Evolutionary conservation across 2,113 vertebrate species (phyloP), one percentile per base, ranked within the genome.

Genomic region (Scalopus aquaticus): DNA sequence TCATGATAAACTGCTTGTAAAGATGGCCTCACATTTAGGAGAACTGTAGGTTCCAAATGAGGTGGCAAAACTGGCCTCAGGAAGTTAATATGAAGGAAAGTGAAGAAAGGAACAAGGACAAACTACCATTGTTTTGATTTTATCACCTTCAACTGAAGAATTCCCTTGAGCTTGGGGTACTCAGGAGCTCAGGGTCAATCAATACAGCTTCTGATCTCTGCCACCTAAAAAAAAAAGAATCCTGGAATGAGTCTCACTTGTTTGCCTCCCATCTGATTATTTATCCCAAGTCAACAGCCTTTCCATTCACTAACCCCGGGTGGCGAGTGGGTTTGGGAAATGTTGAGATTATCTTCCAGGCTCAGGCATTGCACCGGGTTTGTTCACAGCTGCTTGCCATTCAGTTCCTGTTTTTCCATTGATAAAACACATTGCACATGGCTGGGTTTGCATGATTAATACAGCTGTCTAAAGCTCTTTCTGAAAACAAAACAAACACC

Each of bases 351-450:
- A 98, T 98, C 98, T 98, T 96, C 96, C 81, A 82, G 1, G 96
- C 97, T 97, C 98, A 98, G 98, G 97, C 97, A 39, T 90, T 54
- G 97, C 93, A 20, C 95, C n/a, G 56, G 97, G 97, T 96, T 94
- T 1, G 69, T 92, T 96, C 73, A 96, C 93, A 97, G 97, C 95
- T 78, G 3, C 96, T 95, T 98, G 97, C 97, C 98, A 97, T 97
- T 98, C 97, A 94, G 88, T 96, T 96, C 95, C 97, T 98, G 98
- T 95, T 98, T 96, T 97, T 97, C 97, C 96, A 97, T 97, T 98
- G 98, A 98, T 98, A 98, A 98, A 98, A 98, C 96, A 95, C 97
- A 98, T 97, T 98, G 97, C 97, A 98, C 98, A 98, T 98, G 98
- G 97, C 97, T 98, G 98, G 97, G 97, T 96, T 97, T 98, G 98